Evolutionary conservation across 2,113 vertebrate genomes (phyloP).

Genomic region (Rhabdomys dilectus): DNA sequence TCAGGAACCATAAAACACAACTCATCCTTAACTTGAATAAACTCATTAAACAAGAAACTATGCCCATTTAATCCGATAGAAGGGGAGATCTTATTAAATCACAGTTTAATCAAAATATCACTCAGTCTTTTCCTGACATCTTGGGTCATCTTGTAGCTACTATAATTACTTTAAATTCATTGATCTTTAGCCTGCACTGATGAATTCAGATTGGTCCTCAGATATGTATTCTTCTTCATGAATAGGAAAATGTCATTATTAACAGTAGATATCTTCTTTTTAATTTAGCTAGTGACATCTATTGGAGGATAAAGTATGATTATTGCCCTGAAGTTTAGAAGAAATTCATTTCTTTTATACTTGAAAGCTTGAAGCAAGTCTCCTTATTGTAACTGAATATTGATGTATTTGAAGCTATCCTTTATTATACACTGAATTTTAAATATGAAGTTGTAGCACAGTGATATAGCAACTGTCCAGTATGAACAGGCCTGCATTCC

Average conservation of each 20-base stretch:
- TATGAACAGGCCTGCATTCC: rapidly evolving
- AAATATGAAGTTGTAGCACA: background rate
- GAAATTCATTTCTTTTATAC: conserved; percentile 2
- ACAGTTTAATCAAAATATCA: conserved; percentile 1
- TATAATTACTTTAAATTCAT: conserved; percentile 48
- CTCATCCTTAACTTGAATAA: background rate
- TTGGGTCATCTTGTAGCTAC: conserved; percentile 19
- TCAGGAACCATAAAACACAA: conserved; percentile 4
- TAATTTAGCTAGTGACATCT: conserved; percentile 42
- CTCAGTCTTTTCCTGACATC: background rate
- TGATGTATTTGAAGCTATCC: background rate
- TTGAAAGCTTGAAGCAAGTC: background rate
- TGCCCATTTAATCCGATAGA: background rate
- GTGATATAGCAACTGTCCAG: background rate
- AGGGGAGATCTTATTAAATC: background rate
- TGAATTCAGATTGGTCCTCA: background rate
- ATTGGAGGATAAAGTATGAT: background rate
- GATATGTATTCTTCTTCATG: conserved; percentile 12
- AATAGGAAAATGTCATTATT: conserved; percentile 13
- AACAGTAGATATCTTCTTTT: conserved; percentile 11
- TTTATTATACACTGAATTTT: background rate
- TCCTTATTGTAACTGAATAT: background rate
- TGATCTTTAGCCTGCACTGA: conserved; percentile 31
- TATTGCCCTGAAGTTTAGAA: conserved; percentile 25
- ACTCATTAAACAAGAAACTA: background rate